phyloP scores from a whole-genome alignment of 2,888 invertebrate species.

The Apodemia zela region DNA sequence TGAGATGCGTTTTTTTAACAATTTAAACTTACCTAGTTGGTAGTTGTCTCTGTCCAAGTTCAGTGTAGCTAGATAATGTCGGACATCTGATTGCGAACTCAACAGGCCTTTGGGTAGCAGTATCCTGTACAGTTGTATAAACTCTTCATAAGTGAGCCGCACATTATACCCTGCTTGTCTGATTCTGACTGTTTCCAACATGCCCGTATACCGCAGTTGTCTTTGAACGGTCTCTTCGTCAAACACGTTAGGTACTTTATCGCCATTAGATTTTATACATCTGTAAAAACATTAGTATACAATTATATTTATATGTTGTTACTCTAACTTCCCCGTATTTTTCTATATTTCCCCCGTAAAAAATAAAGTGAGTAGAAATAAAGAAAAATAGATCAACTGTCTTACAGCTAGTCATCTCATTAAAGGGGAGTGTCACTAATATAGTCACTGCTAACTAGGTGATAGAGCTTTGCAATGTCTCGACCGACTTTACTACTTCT shows the following conservation, averaged over 20 bases:
- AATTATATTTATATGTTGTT: too few species aligned
- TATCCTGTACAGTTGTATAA: conserved; percentile 95
- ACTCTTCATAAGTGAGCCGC: conserved; percentile 95
- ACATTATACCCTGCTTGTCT: conserved; percentile 97
- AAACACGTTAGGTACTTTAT: conserved; percentile 95
- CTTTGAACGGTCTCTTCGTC: conserved; percentile 96
- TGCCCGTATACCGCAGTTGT: conserved; percentile 94
- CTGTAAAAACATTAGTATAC: conserved; percentile 52
- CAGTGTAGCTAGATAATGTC: conserved; percentile 89
- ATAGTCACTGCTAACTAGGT: too few species aligned
- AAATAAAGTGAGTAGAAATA: too few species aligned
- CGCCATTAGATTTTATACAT: conserved; percentile 97
- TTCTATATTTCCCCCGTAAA: too few species aligned
- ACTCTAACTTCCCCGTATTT: too few species aligned
- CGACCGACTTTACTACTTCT: too few species aligned
- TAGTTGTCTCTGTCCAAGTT: conserved; percentile 94
- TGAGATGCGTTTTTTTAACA: not conserved
- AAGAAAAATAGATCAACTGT: too few species aligned
- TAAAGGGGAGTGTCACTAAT: too few species aligned
- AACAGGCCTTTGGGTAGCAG: conserved; percentile 92
- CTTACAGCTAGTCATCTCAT: too few species aligned
- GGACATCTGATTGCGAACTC: conserved; percentile 92
- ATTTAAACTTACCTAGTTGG: conserved; percentile 84
- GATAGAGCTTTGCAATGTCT: too few species aligned
- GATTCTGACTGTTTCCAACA: conserved; percentile 97